A percentile compares a stretch with the other conserved stretches of the same genome.
Conservation (phyloP, 2,113 vertebrate species). For the Camelus bactrianus region DNA sequence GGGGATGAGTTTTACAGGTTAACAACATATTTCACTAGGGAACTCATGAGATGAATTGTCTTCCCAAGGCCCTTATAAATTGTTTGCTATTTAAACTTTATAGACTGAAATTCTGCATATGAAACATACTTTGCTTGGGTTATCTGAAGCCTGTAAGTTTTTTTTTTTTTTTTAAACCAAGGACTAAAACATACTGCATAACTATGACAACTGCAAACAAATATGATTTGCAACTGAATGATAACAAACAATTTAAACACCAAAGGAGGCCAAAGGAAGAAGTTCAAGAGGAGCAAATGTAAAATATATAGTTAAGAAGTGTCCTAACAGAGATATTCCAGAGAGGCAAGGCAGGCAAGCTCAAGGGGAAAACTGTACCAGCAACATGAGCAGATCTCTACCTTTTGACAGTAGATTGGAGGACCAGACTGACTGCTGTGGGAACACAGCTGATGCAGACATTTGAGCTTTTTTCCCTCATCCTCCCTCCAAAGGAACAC, state of each 20-base stretch:
- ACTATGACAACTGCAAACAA: constrained; percentile 22
- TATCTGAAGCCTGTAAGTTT: neutral
- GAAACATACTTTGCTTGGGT: constrained; percentile 11
- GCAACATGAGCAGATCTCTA: neutral
- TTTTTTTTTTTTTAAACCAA: neutral
- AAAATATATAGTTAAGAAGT: neutral
- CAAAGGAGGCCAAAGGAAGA: neutral
- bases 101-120: neutral
- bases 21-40: neutral
- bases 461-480: neutral
- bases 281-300: neutral
- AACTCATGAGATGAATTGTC: neutral
- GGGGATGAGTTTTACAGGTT: neutral
- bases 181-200: neutral
- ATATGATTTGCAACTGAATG: neutral
- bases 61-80: neutral
- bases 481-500: neutral
- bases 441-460: neutral
- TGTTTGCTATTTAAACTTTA: constrained; percentile 30
- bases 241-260: neutral
- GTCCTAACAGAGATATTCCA: neutral
- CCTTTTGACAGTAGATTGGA: neutral
- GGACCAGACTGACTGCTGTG: neutral
- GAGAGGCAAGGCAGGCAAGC: neutral
- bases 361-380: neutral